These are phyloP conservation scores for Gephyroberyx darwinii DNA, from an alignment of 2,797 vertebrate species.

Conservation along the genomic window DNA sequence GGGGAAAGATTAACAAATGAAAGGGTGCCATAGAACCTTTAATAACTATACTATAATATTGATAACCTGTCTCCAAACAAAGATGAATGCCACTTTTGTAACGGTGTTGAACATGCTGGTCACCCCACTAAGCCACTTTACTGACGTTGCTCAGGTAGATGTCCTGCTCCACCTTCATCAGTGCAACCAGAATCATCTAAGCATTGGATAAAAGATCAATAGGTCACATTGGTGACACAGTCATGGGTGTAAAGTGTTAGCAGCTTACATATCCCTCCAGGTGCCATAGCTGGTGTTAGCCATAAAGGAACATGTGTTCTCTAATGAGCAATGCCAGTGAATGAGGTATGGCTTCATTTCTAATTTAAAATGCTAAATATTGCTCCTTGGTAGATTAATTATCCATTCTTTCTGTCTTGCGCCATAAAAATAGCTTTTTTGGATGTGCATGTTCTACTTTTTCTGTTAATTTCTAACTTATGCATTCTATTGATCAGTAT, in stretches of 20 bases:
- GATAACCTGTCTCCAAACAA: too few species aligned
- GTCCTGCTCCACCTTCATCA: background rate
- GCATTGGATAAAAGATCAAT: background rate
- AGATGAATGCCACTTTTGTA: background rate
- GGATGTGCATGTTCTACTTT: too few species aligned
- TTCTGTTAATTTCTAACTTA: background rate
- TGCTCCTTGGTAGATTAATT: too few species aligned
- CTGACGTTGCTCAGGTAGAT: background rate
- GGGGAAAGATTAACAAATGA: background rate
- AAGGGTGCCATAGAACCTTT: too few species aligned
- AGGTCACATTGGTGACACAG: conserved; percentile 1
- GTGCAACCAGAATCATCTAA: background rate
- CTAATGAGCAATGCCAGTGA: background rate
- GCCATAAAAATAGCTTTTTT: too few species aligned
- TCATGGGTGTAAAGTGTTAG: background rate
- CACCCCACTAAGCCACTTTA: background rate
- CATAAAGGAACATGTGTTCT: background rate
- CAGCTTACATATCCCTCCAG: background rate
- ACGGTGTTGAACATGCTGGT: background rate
- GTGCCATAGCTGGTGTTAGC: background rate
- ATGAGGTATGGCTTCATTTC: background rate
- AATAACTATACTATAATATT: too few species aligned
- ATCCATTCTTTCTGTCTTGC: too few species aligned
- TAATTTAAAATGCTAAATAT: background rate
- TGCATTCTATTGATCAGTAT: background rate